Base-by-base conservation (phyloP, 2,888 invertebrate genomes). In the Drosophila macrospina region DNA sequence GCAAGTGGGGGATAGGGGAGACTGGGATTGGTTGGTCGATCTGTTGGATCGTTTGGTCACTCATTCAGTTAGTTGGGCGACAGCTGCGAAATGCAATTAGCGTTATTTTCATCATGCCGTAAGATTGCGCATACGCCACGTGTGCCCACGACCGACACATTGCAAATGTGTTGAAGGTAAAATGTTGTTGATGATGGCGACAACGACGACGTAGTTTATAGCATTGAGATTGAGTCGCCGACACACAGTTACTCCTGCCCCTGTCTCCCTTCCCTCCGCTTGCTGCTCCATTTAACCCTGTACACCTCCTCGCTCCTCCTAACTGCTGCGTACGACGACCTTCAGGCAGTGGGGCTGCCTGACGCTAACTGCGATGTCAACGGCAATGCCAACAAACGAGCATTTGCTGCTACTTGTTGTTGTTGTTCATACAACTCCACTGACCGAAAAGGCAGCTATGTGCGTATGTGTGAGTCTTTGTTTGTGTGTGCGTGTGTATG, bases 71-170 rank as follows among this genome's bases (percentile, higher is more conserved):
- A 69, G 60, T 61, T 41, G 39, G 60, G 11, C 69, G 50, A 75
- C 84, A 86, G 78, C 73, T 83, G 83, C 75, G 69, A 71, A 75
- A 81, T 80, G 82, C 73, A 86, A 86, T 86, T 86, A 78, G 79
- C 63, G 85, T 85, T 81, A 82, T 81, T 85, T 78, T 70, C 87
- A 85, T 65, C 57, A 45, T 66, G 57, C 69, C 76, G 64, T 51
- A 68, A 71, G 82, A 87, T 78, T 85, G 86, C 82, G 70, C 73
- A 83, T 85, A 73, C 87, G 79, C 69, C 82, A 67, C 67, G 69
- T 82, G 68, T 66, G 63, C 52, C 74, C 59, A 59, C 69, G 39
- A 44, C 24, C 42, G 36, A 11, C 39, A 42, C 30, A 39, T 45
- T 10, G 41, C 20, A 30, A 47, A 59, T 57, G 57, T 63, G 87